Evolutionary conservation across 2,113 vertebrate species (phyloP), one percentile per base, ranked within the genome.

Genomic region (Agapornis roseicollis): DNA sequence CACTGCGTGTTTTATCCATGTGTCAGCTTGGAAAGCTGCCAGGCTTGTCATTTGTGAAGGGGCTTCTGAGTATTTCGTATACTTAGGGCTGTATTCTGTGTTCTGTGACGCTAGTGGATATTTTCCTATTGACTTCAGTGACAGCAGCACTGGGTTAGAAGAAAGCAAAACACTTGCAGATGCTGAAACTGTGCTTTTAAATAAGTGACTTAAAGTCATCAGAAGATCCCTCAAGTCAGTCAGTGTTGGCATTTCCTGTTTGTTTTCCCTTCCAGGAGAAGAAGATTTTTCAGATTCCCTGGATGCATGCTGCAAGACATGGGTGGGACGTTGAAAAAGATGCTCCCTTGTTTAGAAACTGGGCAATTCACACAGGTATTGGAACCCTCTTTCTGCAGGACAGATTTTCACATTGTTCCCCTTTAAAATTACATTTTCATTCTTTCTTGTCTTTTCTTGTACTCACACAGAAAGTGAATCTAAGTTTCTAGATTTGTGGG

Each of bases 281-380:
- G 98, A 99, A 98, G 97, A 98, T 99, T 97, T 99, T 99, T 97
- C 99, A 99, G 96, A 99, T 99, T 95, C 99, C 99, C 6, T 99
- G 99, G 98, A 99, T 99, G 99, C 99, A 99, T 52, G 99, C 99
- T 0, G 99, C 99, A 70, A 98, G 99, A 72, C 99, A 99, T 17
- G 99, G 99, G 13, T 99, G 99, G 99, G 99, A 99, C 84, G 98
- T 99, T 80, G 99, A 99, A 88, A 99, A 99, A 93, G 99, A 99
- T 71, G 99, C 99, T 18, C 98, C 99, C 4, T 98, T 99, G 77
- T 99, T 99, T 95, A 98, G 98, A 96, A 99, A 99, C 96, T 99
- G 98, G 99, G 99, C 98, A 11, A 98, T 99, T 97, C 99, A 99
- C 41, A 99, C 99, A 98, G 99, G 99, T 99, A 98, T 37, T 60